Conservation (phyloP, 2,797 vertebrate genomes). For the Labeo calbasu region DNA sequence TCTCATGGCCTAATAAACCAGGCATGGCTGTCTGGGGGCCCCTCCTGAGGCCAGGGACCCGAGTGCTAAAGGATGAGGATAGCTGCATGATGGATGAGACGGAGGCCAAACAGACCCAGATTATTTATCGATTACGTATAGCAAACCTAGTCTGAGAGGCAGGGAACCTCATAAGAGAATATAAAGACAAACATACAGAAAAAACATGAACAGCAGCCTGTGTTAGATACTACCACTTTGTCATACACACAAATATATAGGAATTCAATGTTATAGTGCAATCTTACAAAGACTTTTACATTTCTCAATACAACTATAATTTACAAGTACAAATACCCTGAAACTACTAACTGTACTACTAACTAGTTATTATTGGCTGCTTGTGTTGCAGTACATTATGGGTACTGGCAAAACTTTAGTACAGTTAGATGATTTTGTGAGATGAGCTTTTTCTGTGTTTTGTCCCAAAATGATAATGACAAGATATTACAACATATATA, state of each 20-base stretch:
- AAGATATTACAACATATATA: too few relatives aligned
- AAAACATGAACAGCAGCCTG: background rate
- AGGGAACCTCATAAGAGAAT: slow-evolving; percentile 61
- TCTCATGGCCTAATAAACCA: slow-evolving; percentile 41
- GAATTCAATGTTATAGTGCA: background rate
- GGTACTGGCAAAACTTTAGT: background rate
- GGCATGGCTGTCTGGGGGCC: background rate
- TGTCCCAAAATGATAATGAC: too few relatives aligned
- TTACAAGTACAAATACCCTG: background rate
- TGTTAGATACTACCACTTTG: background rate
- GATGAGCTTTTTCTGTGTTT: too few relatives aligned
- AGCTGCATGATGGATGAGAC: slow-evolving; percentile 68
- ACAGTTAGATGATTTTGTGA: background rate
- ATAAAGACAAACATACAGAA: slow-evolving; percentile 4
- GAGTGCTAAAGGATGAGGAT: slow-evolving; percentile 61
- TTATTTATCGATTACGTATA: slow-evolving; percentile 78
- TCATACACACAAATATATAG: background rate
- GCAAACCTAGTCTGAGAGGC: slow-evolving; percentile 61
- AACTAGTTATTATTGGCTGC: background rate
- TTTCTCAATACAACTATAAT: background rate
- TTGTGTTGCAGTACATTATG: background rate
- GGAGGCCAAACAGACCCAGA: slow-evolving; percentile 68
- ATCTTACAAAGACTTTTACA: background rate
- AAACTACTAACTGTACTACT: too few relatives aligned
- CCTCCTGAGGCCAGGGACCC: slow-evolving; percentile 16